A percentile compares a stretch with the other conserved stretches of the same genome.
These are phyloP conservation scores for Brachionus rubens DNA, from an alignment of 1,140 invertebrate species.

Conservation along the genomic window DNA sequence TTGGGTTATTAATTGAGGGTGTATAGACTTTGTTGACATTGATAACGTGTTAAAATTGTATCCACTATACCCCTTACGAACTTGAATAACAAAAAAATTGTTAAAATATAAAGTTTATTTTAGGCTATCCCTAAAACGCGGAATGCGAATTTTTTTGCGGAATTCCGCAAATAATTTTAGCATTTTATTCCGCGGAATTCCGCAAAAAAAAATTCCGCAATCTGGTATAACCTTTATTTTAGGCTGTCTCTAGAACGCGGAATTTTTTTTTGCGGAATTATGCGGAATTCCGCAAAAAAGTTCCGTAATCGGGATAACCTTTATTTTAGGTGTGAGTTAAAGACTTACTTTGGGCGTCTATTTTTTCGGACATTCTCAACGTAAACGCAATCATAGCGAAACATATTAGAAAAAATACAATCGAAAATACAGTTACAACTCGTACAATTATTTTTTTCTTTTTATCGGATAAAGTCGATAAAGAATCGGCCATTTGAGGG, in stretches of 20 bases:
- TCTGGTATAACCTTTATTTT: too few relatives aligned
- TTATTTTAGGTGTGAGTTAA: too few relatives aligned
- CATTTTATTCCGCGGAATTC: too few relatives aligned
- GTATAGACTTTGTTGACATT: slow-evolving; percentile 18
- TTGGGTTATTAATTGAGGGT: slow-evolving; percentile 4
- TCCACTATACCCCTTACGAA: slow-evolving; percentile 24
- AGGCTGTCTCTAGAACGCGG: too few relatives aligned
- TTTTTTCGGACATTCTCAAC: slow-evolving; percentile 43
- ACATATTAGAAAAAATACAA: slow-evolving; percentile 42
- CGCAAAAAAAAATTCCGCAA: too few relatives aligned
- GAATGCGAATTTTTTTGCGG: too few relatives aligned
- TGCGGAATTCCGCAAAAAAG: too few relatives aligned
- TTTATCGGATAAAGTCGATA: slow-evolving; percentile 36
- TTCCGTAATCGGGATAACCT: too few relatives aligned
- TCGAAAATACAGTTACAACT: slow-evolving; percentile 40
- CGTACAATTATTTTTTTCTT: slow-evolving; percentile 46
- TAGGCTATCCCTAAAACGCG: too few relatives aligned
- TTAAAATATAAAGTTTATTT: too few relatives aligned
- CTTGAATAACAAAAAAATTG: not conserved
- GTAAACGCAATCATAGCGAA: slow-evolving; percentile 46
- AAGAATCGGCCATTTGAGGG: not conserved
- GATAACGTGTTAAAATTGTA: slow-evolving; percentile 12
- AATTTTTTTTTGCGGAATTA: too few relatives aligned
- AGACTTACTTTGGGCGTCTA: slow-evolving; percentile 44
- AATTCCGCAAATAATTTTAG: too few relatives aligned